These are phyloP conservation scores for Drosophila anomelani DNA, from an alignment of 2,888 invertebrate species.

Conservation along the genomic window DNA sequence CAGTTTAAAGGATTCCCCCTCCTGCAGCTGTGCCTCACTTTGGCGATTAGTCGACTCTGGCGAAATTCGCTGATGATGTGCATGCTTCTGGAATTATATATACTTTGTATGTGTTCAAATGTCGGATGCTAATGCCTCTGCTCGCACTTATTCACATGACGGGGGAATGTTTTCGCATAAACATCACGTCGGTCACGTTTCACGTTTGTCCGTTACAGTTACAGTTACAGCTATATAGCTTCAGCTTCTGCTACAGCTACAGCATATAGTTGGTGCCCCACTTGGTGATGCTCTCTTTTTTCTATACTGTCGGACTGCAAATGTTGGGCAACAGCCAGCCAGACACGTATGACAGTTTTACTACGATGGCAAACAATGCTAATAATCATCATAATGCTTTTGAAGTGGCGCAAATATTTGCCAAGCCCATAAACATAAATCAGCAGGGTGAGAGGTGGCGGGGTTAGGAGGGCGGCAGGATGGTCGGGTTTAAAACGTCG, in stretches of 20 bases:
- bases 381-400: constrained; percentile 70
- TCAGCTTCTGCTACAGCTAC: constrained; percentile 26
- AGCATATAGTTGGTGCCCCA: constrained; percentile 38
- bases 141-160: constrained; percentile 41
- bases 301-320: constrained; percentile 49
- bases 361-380: constrained; percentile 69
- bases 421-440: constrained; percentile 69
- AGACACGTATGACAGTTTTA: constrained; percentile 75
- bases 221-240: constrained; percentile 29
- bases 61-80: constrained; percentile 24
- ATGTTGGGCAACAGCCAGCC: constrained; percentile 55
- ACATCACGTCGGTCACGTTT: constrained; percentile 77
- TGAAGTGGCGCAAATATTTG: constrained; percentile 70
- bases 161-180: constrained; percentile 61
- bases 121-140: constrained; percentile 39
- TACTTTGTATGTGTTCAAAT: neutral
- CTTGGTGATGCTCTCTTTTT: constrained; percentile 41
- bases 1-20: constrained; percentile 23
- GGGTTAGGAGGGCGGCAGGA: neutral
- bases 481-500: constrained; percentile 40
- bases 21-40: constrained; percentile 56
- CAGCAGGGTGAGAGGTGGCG: constrained; percentile 33
- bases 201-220: constrained; percentile 50
- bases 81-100: neutral
- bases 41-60: constrained; percentile 63